Base-by-base conservation (phyloP, 2,797 vertebrate genomes). In the Neoniphon sammara region DNA sequence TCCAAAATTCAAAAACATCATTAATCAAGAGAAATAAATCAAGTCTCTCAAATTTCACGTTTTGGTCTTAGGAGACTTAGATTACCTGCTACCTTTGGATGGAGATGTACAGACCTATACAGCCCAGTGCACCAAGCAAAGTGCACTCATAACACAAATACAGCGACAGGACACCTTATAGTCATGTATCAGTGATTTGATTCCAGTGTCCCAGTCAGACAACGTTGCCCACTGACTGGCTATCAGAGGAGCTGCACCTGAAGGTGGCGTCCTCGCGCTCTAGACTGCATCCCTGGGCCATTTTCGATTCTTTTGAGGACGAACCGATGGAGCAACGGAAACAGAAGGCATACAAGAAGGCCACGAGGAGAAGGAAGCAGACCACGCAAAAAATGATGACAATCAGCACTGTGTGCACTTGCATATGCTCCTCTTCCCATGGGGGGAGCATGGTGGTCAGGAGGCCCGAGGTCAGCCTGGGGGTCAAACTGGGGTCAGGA, bases 201-300 rank as follows among this genome's bases (percentile, higher is more conserved):
- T 6, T 60, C 36, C 30, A 31, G 5, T n/a, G 34, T 55, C 21
- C 8, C 49, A 64, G 18, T 95, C 87, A 94, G 65, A 94, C 78
- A 12, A 74, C 49, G 27, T 94, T 94, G 27, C 84, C 91, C 11
- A 83, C 65, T 4, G 92, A 88, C 55, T 83, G 88, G 21, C 52
- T 80, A 17, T 91, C 92, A 57, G 92, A 91, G 2, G 93, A 95
- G 6, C 87, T 95, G 75, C 68, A 44, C 69, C 82, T 90, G 69
- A 88, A 94, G 59, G 94, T 95, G 80, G 93, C 80, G 0, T 95
- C 93, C 86, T 94, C 94, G 0, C 80, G 85, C 4, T 94, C 94
- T 17, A 88, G 34, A 64, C 82, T 90, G 85, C 53, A 73, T 44
- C 59, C 7, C 2, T 64, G 75, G 67, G 57, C 69, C 1, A 39